Percentiles rank a stretch among this genome's conserved stretches.
Conservation (phyloP, 2,797 vertebrate genomes). For the Fringilla coelebs region DNA sequence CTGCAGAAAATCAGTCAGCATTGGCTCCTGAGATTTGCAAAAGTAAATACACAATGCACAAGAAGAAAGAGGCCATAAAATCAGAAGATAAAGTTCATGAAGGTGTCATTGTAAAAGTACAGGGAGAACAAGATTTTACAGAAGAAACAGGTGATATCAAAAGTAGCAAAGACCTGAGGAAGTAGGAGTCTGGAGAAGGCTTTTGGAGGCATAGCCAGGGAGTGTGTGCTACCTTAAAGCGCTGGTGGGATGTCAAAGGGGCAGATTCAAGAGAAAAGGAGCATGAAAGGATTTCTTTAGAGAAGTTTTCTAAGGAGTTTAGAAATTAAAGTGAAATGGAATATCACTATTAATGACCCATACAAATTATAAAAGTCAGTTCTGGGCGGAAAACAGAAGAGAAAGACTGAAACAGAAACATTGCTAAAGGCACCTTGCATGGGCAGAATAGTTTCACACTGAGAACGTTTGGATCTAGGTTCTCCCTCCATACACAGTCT, state of each 20-base stretch:
- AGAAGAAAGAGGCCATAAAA: not conserved
- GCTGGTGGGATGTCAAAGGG: not conserved
- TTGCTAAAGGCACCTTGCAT: not conserved
- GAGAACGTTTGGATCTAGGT: not conserved
- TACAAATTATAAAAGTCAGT: not conserved
- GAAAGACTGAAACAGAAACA: not conserved
- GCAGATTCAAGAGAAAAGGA: not conserved
- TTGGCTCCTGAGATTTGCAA: not conserved
- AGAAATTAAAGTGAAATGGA: not conserved
- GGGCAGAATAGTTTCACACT: not conserved
- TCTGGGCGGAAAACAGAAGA: not conserved
- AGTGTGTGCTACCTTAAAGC: not conserved
- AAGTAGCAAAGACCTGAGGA: not conserved
- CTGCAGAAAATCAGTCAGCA: not conserved
- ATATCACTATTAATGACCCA: not conserved
- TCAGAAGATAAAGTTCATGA: not conserved
- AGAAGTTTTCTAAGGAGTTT: not conserved
- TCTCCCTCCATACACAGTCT: not conserved
- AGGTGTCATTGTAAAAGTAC: not conserved
- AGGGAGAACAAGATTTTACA: not conserved
- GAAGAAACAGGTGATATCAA: not conserved
- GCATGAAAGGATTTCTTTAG: not conserved
- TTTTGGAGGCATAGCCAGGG: not conserved
- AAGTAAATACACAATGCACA: not conserved
- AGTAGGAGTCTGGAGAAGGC: not conserved